Base-by-base conservation (phyloP, 1,140 invertebrate species). In the Drosophila rhopaloa region DNA sequence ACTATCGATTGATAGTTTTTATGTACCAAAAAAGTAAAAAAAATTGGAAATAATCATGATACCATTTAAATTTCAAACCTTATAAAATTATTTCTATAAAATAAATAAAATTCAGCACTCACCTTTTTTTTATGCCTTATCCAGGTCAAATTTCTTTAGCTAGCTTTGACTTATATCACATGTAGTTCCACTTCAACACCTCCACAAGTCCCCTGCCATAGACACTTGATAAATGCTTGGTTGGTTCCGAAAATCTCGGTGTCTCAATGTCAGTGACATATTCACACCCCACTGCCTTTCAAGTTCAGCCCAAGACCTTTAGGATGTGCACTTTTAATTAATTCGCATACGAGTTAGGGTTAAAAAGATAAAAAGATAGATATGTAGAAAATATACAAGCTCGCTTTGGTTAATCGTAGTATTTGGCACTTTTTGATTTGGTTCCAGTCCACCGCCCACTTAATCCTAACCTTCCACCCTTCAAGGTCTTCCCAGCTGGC, bases 401-500 rank as follows among this genome's bases (percentile, higher is more conserved):
- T 63, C 65, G 60, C 67, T 60, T 56, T 76, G 73, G 73, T 80
- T 84, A 70, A 58, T 48, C 32, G 47, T 80, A 77, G 72, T 88
- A 66, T 88, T 88, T 88, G 84, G 84, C 84, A 88, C 84, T 74
- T 54, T 60, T 76, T 57, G 32, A 44, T 65, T 76, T 46, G 40
- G 51, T 54, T 68, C 35, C 32, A 58, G 29, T 57, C 37, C 13
- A 53, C 47, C 24, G 24, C 35, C 14, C n/a, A 56, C 8, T 19
- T 41, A 62, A 29, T 32, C 4, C n/a, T 35, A 40, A 14, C 7
- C 9, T 32, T 44, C 9, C 13, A n/a, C 27, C 6, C 35, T 8
- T 61, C 55, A 97, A 37, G 96, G 97, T 79, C 95, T 93, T 60
- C 94, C 94, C 54, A 97, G 91, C 13, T 92, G 93, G 91, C 97